Evolutionary conservation across 1,140 invertebrate species (phyloP).

Genomic region (Oscheius sp.): DNA sequence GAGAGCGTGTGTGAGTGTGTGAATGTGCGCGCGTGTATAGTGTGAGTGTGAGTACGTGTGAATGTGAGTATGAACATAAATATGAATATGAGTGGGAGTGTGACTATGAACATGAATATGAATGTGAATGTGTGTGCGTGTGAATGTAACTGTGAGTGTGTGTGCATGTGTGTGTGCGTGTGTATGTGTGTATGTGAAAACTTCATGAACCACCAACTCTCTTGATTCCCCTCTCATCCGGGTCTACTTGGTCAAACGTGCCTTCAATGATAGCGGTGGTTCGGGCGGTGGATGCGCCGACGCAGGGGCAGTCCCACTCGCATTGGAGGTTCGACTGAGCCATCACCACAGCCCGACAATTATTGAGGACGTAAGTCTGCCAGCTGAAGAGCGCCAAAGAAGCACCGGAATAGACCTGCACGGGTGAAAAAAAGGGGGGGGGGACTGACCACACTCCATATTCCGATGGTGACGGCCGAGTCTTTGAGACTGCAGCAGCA

Average conservation of each 20-base stretch:
- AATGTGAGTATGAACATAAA: no score
- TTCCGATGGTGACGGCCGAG: conserved; percentile 42
- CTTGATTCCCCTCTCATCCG: background rate
- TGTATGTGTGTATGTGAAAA: background rate
- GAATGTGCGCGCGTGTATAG: no score
- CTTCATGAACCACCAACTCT: background rate
- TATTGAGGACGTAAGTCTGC: conserved; percentile 53
- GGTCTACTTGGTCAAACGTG: conserved; percentile 15
- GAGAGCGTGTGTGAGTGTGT: no score
- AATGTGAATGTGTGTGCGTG: no score
- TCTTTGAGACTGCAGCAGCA: conserved; percentile 44
- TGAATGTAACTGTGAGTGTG: no score
- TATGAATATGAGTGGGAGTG: background rate
- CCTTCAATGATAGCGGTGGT: conserved; percentile 58
- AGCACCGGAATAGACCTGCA: conserved; percentile 56
- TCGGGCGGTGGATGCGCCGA: conserved; percentile 58
- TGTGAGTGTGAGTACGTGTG: no score
- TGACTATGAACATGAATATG: background rate
- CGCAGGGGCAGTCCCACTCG: conserved; percentile 60
- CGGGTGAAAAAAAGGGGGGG: background rate
- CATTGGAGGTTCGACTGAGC: conserved; percentile 60
- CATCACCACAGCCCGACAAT: conserved; percentile 58
- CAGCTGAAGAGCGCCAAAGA: conserved; percentile 54
- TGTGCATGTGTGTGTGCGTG: no score
- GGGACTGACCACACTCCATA: conserved; percentile 45